phyloP scores from a whole-genome alignment of 2,888 invertebrate species.

The Agrilus mali region DNA sequence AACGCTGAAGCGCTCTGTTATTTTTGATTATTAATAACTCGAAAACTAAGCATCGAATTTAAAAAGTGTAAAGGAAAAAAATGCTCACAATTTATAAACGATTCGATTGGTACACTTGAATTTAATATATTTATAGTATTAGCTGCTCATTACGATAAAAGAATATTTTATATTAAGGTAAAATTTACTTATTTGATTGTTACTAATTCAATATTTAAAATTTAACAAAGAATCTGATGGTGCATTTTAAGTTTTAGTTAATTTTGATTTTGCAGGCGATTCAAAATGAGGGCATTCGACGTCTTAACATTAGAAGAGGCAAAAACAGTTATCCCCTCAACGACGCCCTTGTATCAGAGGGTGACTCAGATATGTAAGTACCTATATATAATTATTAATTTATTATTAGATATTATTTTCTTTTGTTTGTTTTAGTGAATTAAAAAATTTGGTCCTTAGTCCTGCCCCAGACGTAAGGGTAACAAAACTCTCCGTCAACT shows the following conservation, averaged over 20 bases:
- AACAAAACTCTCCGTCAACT: conserved; percentile 23
- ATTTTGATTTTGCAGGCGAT: conserved; percentile 37
- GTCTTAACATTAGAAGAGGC: conserved; percentile 36
- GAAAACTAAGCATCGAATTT: too few relatives aligned
- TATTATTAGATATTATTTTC: not conserved
- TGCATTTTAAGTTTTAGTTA: not conserved
- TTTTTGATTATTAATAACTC: too few relatives aligned
- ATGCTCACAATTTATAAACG: too few relatives aligned
- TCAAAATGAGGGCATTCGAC: conserved; percentile 43
- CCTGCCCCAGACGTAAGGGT: conserved; percentile 30
- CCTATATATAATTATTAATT: not conserved
- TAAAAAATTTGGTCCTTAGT: conserved; percentile 24
- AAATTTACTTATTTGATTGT: conserved; percentile 19
- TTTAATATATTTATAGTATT: too few relatives aligned
- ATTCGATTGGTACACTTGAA: too few relatives aligned
- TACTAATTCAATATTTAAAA: conserved; percentile 17
- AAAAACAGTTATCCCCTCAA: conserved; percentile 37
- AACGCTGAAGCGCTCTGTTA: too few relatives aligned
- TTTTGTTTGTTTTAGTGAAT: conserved; percentile 21
- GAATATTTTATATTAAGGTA: too few relatives aligned
- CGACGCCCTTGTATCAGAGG: conserved; percentile 41
- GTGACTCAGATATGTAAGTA: conserved; percentile 46
- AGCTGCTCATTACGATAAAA: too few relatives aligned
- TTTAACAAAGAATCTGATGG: not conserved
- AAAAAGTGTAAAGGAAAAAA: too few relatives aligned